Percentiles rank a stretch among this genome's conserved stretches.
Conservation (phyloP, 1,140 invertebrate species). For the Sesamia nonagrioides region DNA sequence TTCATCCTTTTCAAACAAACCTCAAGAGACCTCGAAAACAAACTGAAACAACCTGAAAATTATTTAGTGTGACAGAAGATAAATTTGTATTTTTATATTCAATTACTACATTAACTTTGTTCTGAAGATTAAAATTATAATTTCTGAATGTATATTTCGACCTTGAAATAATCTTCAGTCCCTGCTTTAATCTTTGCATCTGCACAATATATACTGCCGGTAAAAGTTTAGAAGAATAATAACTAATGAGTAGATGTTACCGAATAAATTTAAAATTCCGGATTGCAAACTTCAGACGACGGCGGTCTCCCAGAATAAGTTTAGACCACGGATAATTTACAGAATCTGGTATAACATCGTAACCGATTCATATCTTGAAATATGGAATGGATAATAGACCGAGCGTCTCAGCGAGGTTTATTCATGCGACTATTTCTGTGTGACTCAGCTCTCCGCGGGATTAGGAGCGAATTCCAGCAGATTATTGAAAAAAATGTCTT, state of each 20-base stretch:
- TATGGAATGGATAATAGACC: conserved; percentile 29
- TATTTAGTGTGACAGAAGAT: not conserved
- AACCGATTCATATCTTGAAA: conserved; percentile 21
- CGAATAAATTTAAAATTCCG: not conserved
- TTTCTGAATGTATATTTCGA: no score
- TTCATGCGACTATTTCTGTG: conserved; percentile 35
- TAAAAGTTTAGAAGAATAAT: no score
- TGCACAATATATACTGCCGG: no score
- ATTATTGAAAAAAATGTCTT: conserved; percentile 29
- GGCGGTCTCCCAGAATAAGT: conserved; percentile 13
- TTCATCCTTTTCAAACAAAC: not conserved
- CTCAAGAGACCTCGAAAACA: not conserved
- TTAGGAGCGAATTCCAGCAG: not conserved
- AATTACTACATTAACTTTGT: no score
- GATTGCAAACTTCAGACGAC: conserved; percentile 8
- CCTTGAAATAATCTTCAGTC: no score
- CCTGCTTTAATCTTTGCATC: not conserved
- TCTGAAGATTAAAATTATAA: no score
- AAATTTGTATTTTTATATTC: not conserved
- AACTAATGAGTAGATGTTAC: not conserved
- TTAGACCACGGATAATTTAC: conserved; percentile 13
- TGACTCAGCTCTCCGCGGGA: conserved; percentile 21
- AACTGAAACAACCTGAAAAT: not conserved
- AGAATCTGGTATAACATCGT: conserved; percentile 1
- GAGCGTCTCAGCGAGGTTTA: conserved; percentile 10